Evolutionary conservation across 2,797 vertebrate species (phyloP), one percentile per base, ranked within the genome.

Genomic region (Poecilia picta): DNA sequence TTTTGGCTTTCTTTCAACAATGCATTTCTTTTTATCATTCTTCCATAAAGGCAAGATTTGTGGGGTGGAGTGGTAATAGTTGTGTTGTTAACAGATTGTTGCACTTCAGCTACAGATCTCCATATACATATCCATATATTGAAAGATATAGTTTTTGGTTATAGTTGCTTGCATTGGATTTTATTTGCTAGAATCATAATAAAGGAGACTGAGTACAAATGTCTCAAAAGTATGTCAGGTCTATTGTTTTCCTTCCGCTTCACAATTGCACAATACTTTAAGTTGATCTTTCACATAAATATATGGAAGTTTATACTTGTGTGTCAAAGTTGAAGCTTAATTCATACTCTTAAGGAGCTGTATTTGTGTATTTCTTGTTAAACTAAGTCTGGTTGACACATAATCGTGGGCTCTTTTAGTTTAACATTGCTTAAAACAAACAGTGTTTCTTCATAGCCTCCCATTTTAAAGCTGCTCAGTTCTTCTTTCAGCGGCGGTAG

Each of bases 401-500:
- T 25, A 39, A 49, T 1, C 33, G 53, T 73, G 39, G n/a, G 51
- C 7, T 74, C 0, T 66, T 47, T 13, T 43, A 51, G 45, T 68
- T 86, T 81, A 15, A 39, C 12, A 8, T 74, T 15, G 20, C 79
- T 68, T 15, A 73, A 68, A 55, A 18, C 39, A 39, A 39, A 39
- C 41, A 28, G 55, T 45, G 47, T 89, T 87, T n/a, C 25, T 74
- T 15, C 2, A 23, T 15, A 76, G 75, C 5, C 16, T 33, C 25
- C 55, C 20, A 7, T 81, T 71, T 73, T 72, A 11, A 86, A 84
- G 49, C 77, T 49, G 28, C 45, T 64, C 49, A 66, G 71, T 89
- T 89, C 83, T 85, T 79, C 82, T 88, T 90, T 89, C 81, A 73
- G 81, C 39, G 43, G 83, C 84, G 85, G 80, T 81, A 86, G 85